Evolutionary conservation across 2,888 invertebrate species (phyloP).

Genomic region (Cyaniris semiargus): DNA sequence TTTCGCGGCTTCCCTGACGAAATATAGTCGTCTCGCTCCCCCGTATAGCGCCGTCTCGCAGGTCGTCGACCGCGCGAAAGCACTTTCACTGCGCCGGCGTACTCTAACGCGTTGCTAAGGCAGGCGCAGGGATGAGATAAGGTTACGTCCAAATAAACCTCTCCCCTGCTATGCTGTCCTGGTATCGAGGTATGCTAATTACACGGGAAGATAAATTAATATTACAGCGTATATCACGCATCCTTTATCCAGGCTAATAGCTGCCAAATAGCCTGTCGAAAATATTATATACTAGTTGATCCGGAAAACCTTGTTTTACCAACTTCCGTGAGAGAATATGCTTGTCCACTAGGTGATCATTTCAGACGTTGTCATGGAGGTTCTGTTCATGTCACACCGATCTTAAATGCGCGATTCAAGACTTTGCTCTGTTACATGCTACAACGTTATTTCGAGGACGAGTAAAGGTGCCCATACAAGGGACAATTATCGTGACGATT

Average conservation of each 20-base stretch:
- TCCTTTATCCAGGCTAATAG: not conserved
- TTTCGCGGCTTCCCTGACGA: slow-evolving; percentile 72
- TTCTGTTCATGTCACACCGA: too few relatives aligned
- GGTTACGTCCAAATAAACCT: slow-evolving; percentile 49
- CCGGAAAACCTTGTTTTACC: not conserved
- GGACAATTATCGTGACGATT: too few relatives aligned
- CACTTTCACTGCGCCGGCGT: slow-evolving; percentile 78
- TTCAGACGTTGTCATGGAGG: too few relatives aligned
- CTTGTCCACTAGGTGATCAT: too few relatives aligned
- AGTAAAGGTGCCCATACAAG: too few relatives aligned
- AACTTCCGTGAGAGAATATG: too few relatives aligned
- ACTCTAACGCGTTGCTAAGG: slow-evolving; percentile 59
- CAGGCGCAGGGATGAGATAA: slow-evolving; percentile 52
- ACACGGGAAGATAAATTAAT: slow-evolving; percentile 2
- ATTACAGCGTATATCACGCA: not conserved
- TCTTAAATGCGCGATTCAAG: too few relatives aligned
- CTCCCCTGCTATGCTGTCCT: slow-evolving; percentile 24
- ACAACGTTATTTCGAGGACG: not conserved
- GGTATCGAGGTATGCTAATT: slow-evolving; percentile 18
- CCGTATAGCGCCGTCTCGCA: slow-evolving; percentile 50
- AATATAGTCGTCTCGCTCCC: slow-evolving; percentile 57
- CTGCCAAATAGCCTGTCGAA: not conserved
- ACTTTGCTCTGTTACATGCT: not conserved
- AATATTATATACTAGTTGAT: not conserved
- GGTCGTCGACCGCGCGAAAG: slow-evolving; percentile 79